phyloP scores from a whole-genome alignment of 2,888 invertebrate species.

The Tuta absoluta region DNA sequence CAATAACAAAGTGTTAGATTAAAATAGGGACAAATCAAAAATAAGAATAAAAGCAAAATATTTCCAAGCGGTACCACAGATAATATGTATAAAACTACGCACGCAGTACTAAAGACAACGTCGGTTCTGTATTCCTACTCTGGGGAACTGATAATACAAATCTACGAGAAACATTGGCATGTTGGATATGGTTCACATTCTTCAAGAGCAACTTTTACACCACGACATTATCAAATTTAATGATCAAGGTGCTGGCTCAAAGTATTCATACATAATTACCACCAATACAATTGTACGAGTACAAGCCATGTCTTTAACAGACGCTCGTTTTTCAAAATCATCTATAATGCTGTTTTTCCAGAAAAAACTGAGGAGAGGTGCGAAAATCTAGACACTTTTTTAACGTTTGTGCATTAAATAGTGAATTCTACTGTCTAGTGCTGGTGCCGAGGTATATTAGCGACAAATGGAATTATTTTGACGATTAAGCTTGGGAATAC shows the following conservation, averaged over 20 bases:
- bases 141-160: not conserved
- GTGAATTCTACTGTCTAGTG: not conserved
- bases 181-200: constrained; percentile 5
- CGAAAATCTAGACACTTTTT: not conserved
- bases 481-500: not conserved
- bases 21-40: constrained; percentile 23
- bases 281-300: not conserved
- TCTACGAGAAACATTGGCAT: not conserved
- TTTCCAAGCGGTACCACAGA: too few species aligned
- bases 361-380: not conserved
- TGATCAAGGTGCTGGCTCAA: not conserved
- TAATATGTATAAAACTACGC: too few species aligned
- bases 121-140: not conserved
- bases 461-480: not conserved
- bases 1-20: not conserved
- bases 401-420: not conserved
- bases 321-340: not conserved
- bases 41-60: constrained; percentile 22
- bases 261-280: not conserved
- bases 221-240: not conserved
- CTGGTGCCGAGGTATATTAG: not conserved
- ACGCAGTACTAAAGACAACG: not conserved
- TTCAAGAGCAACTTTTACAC: not conserved
- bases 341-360: not conserved
- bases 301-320: not conserved